Conservation (phyloP, 2,113 vertebrate species). For the Thamnophis sirtalis region DNA sequence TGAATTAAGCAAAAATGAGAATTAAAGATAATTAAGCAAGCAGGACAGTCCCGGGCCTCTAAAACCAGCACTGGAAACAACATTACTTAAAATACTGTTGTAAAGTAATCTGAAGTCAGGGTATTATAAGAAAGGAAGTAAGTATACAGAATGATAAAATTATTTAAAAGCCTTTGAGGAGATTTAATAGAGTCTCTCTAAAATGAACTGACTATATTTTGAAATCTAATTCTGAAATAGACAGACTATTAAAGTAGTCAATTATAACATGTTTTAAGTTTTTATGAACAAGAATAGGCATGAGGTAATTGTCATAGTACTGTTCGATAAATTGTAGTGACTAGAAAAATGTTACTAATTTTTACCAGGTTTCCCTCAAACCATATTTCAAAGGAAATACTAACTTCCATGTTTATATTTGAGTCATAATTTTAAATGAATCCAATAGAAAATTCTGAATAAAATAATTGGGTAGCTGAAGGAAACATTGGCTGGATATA, state of each 20-base stretch:
- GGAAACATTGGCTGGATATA: constrained; percentile 39
- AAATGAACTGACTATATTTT: neutral
- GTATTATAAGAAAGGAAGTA: neutral
- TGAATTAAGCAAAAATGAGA: neutral
- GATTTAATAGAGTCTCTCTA: neutral
- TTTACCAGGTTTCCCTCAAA: neutral
- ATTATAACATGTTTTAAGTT: neutral
- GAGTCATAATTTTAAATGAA: constrained; percentile 6
- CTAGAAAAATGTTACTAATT: constrained; percentile 28
- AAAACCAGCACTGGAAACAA: neutral
- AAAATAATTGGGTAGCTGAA: constrained; percentile 7
- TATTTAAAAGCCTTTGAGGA: neutral
- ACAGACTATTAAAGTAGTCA: neutral
- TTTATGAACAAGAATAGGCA: constrained; percentile 22
- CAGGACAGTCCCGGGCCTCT: neutral
- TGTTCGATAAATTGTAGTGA: constrained; percentile 38
- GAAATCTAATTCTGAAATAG: neutral
- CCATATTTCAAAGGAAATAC: constrained; percentile 37
- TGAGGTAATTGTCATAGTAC: constrained; percentile 37
- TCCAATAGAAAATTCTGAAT: constrained; percentile 16
- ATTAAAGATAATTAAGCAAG: neutral
- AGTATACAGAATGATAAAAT: neutral
- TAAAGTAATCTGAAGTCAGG: neutral
- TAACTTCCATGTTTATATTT: constrained; percentile 23
- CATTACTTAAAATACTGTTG: neutral